phyloP scores from a whole-genome alignment of 2,797 vertebrate species.

The Avahi laniger region DNA sequence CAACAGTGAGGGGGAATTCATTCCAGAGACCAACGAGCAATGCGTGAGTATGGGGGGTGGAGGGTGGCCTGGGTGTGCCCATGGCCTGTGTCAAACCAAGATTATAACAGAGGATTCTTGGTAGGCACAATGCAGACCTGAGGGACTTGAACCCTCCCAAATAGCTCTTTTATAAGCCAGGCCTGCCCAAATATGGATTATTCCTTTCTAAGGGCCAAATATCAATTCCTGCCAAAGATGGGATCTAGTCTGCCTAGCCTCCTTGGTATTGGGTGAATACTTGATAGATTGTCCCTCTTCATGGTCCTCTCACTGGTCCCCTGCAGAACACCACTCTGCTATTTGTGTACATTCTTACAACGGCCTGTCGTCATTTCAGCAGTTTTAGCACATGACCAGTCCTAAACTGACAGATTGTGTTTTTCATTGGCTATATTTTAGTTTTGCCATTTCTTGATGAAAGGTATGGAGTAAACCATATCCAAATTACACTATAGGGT shows the following conservation, averaged over 20 bases:
- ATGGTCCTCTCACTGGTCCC: not conserved
- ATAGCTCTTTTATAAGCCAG: not conserved
- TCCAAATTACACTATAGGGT: slow-evolving; percentile 15
- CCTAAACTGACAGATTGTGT: slow-evolving; percentile 7
- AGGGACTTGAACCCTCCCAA: not conserved
- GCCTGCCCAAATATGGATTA: not conserved
- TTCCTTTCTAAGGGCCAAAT: slow-evolving; percentile 35
- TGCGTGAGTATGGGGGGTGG: slow-evolving; percentile 88
- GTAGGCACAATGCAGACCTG: not conserved
- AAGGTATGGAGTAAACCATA: not conserved
- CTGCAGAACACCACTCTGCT: not conserved
- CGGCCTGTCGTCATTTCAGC: not conserved
- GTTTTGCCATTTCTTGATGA: slow-evolving; percentile 44
- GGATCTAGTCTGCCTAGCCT: not conserved
- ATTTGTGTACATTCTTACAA: not conserved
- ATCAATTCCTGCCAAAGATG: slow-evolving; percentile 1
- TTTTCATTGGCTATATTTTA: slow-evolving; percentile 35
- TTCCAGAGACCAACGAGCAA: slow-evolving; percentile 96
- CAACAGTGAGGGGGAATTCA: slow-evolving; percentile 98
- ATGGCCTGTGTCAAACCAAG: not conserved
- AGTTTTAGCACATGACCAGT: not conserved
- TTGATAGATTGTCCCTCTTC: not conserved
- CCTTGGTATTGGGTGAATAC: not conserved
- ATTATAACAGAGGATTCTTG: not conserved
- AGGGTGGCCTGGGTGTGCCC: accelerated